These are phyloP conservation scores for Gallinago jamesoni DNA, from an alignment of 2,113 vertebrate genomes.

Conservation along the genomic window DNA sequence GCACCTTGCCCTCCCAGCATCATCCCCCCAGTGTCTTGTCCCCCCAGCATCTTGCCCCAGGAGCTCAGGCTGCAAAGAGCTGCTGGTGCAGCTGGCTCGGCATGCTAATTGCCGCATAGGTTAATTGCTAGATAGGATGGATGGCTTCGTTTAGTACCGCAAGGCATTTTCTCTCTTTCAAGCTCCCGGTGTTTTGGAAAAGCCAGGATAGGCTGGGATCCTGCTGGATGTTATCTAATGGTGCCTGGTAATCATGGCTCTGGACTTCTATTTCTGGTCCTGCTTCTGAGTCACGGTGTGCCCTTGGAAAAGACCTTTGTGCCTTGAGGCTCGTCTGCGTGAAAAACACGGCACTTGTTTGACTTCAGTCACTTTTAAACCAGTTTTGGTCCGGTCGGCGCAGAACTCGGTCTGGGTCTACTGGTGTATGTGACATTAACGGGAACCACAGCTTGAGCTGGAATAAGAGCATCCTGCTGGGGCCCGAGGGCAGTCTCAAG, in stretches of 20 bases:
- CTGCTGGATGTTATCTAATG: not conserved
- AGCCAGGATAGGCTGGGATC: not conserved
- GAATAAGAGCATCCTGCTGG: not conserved
- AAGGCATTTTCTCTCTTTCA: not conserved
- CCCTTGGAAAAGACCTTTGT: slow-evolving; percentile 53
- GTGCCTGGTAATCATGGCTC: not conserved
- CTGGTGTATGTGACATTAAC: fast-evolving
- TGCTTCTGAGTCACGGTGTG: slow-evolving; percentile 6
- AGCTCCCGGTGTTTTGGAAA: not conserved
- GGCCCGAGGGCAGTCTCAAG: not conserved
- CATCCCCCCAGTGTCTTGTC: too few relatives aligned
- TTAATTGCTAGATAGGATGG: not conserved
- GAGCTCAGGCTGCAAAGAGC: not conserved
- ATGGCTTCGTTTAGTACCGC: not conserved
- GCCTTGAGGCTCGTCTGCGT: not conserved
- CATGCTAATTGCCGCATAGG: fast-evolving
- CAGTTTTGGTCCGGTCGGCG: not conserved
- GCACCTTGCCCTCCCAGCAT: too few relatives aligned
- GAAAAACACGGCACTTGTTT: not conserved
- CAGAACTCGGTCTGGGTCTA: not conserved
- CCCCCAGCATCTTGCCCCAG: not conserved
- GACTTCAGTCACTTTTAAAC: not conserved
- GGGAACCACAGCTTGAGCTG: not conserved
- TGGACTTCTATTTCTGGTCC: not conserved
- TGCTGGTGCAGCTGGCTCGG: not conserved